Conservation (phyloP, 2,113 vertebrate species). For the Aix galericulata region DNA sequence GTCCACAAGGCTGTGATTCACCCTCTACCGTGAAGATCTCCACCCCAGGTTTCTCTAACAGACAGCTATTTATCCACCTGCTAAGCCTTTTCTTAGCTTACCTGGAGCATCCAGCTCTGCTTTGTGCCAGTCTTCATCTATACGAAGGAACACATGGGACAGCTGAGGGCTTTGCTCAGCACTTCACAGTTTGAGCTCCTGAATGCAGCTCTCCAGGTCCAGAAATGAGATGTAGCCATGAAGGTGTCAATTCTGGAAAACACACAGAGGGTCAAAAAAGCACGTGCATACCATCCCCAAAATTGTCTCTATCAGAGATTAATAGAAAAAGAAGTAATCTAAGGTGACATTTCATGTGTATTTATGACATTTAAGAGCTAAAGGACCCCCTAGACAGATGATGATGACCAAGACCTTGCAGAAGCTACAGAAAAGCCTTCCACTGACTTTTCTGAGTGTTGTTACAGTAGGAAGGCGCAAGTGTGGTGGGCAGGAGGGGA, state of each 20-base stretch:
- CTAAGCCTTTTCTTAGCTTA: conserved; percentile 34
- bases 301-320: background rate
- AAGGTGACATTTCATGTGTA: background rate
- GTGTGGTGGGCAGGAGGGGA: background rate
- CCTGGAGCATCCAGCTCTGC: conserved; percentile 76
- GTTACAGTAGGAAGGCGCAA: background rate
- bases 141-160: conserved; percentile 58
- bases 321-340: background rate
- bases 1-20: conserved; percentile 17
- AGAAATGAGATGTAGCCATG: background rate
- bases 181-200: conserved; percentile 35
- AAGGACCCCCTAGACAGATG: background rate
- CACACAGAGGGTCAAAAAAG: background rate
- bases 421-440: background rate
- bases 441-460: background rate
- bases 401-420: background rate
- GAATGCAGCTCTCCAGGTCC: background rate
- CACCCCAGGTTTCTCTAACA: background rate
- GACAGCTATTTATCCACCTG: background rate
- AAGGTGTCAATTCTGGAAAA: background rate
- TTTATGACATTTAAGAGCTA: background rate
- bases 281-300: background rate
- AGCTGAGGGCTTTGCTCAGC: conserved; percentile 45
- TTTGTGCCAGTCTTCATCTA: conserved; percentile 75
- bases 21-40: background rate